Conservation (phyloP, 2,113 vertebrate genomes). For the Stercorarius parasiticus region DNA sequence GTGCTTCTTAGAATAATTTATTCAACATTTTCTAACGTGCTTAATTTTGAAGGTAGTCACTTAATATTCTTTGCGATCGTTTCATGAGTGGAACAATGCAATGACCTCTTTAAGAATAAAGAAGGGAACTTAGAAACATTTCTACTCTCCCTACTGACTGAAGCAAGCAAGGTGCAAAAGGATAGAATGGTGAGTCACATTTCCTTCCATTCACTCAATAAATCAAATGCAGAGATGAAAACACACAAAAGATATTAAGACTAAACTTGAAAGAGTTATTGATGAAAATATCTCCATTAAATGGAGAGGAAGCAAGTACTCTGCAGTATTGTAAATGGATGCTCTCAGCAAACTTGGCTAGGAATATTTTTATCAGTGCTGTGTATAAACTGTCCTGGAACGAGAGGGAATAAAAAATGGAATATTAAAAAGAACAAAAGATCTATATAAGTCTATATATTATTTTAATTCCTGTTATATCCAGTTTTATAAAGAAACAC, state of each 20-base stretch:
- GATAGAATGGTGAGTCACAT: neutral
- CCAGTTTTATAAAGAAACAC: neutral
- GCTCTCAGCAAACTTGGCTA: neutral
- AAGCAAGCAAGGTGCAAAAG: neutral
- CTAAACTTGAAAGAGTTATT: neutral
- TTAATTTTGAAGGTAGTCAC: neutral
- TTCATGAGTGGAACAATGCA: neutral
- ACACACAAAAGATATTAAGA: neutral
- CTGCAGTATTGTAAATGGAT: neutral
- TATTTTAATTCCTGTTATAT: neutral
- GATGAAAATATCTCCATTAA: conserved; percentile 17
- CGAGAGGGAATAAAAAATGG: neutral
- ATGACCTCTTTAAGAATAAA: neutral
- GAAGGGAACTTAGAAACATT: neutral
- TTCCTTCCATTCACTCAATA: neutral
- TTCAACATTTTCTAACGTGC: neutral
- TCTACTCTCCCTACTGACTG: neutral
- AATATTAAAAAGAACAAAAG: neutral
- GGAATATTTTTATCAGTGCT: neutral
- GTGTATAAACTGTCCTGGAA: neutral
- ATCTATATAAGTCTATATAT: neutral
- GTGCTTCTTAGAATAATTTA: neutral
- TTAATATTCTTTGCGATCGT: neutral
- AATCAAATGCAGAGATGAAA: conserved; percentile 25
- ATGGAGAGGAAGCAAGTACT: neutral